Conservation (phyloP, 37 sponge, comb jelly and placozoan genomes). For the Aphrocallistes beatrix region DNA sequence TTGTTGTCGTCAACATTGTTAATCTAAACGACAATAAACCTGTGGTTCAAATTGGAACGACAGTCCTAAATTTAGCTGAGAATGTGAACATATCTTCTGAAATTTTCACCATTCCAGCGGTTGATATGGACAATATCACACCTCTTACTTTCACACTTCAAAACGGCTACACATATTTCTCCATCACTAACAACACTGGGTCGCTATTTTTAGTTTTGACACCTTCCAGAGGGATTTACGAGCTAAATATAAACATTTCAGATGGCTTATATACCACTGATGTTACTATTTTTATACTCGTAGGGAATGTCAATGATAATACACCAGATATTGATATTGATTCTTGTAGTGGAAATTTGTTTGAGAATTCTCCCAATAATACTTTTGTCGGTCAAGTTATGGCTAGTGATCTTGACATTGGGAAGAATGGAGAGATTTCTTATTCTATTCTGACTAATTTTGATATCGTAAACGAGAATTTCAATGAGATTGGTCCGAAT, state of each 20-base stretch:
- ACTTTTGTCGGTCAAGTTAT: not conserved
- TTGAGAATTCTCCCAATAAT: not conserved
- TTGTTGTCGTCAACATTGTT: not conserved
- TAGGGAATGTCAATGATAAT: conserved; percentile 12
- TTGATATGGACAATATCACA: not conserved
- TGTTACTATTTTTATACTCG: not conserved
- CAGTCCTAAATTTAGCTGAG: not conserved
- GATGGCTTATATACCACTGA: not conserved
- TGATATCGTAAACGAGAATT: not conserved
- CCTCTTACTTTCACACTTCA: not conserved
- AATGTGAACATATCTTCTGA: not conserved
- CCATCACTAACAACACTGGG: not conserved
- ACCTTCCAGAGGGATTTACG: not conserved
- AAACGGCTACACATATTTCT: not conserved
- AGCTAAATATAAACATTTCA: not conserved
- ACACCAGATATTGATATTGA: not conserved
- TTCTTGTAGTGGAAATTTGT: not conserved
- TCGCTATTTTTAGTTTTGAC: not conserved
- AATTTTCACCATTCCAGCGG: not conserved
- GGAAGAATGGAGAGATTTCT: not conserved
- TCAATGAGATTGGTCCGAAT: not conserved
- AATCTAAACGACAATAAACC: not conserved
- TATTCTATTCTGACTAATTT: not conserved
- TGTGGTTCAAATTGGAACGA: conserved; percentile 1
- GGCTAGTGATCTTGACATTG: not conserved